Evolutionary conservation across 2,797 vertebrate genomes (phyloP).

Genomic region (Danio aesculapii): DNA sequence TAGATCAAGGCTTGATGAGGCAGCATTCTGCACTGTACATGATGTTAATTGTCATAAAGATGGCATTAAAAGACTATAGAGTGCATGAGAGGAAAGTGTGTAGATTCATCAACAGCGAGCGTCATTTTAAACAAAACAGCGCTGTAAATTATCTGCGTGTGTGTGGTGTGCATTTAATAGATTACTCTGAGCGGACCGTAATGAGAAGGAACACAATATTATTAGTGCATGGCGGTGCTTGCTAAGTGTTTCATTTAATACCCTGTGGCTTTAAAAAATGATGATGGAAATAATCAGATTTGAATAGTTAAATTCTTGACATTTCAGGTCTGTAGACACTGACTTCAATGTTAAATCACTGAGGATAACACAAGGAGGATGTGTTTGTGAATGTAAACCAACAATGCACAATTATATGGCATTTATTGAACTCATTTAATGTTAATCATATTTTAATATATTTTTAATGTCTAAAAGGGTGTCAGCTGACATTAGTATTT

Average conservation of each 20-base stretch:
- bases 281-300: constrained; percentile 30
- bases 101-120: constrained; percentile 18
- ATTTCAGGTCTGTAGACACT: constrained; percentile 7
- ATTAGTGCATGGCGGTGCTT: constrained; percentile 22
- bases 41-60: constrained; percentile 10
- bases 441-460: no score
- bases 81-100: constrained; percentile 9
- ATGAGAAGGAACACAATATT: constrained; percentile 44
- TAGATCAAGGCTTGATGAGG: constrained; percentile 17
- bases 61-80: constrained; percentile 3
- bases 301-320: constrained; percentile 43
- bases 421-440: no score
- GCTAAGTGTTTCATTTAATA: constrained; percentile 34
- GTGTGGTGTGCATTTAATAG: constrained; percentile 6
- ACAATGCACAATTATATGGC: no score
- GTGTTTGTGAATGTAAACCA: neutral
- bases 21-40: constrained; percentile 22
- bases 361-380: neutral
- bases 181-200: constrained; percentile 19
- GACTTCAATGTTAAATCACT: neutral
- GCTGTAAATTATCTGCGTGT: neutral
- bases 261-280: constrained; percentile 18
- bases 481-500: no score
- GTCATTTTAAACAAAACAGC: constrained; percentile 8
- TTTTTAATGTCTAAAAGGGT: no score